Evolutionary conservation across 2,797 vertebrate genomes (phyloP), one percentile per base, ranked within the genome.

Genomic region (Gallinago nigripennis): DNA sequence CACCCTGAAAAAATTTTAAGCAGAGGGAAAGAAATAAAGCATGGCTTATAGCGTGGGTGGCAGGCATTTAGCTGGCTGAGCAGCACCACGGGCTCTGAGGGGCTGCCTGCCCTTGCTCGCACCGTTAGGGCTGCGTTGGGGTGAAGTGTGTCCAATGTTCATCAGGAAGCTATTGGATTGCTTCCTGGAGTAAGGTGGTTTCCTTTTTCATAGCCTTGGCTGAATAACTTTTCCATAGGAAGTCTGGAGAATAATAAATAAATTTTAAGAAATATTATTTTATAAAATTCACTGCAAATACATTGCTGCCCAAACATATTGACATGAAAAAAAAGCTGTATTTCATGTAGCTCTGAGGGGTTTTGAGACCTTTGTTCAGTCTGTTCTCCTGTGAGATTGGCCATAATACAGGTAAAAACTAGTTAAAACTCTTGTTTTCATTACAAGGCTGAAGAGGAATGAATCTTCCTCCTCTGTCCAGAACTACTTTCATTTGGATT

Each of bases 401-500:
- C 15, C 17, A 8, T 60, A 24, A n/a, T n/a, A 25, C 41, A 43
- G 21, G 35, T 83, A 39, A 93, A 90, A 86, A 50, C 81, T n/a
- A 69, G 5, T 50, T 91, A 4, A 82, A 90, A 27, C 51, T 66
- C 25, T 48, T 57, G 7, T 39, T 91, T 58, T 78, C 13, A 2
- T 60, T 95, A 35, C 43, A 96, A 99, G 99, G 88, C 94, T 99
- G 84, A 99, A 98, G 93, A 98, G 98, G 65, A 99, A 98, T 94
- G 99, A 99, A 92, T 98, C 98, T 3, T 98, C 97, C 9, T 98
- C 98, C 86, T 99, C 98, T 0, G 97, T 99, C 78, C 99, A 99
- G 96, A 98, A 97, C 84, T 98, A 98, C 97, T 99, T 99, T 92
- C 99, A 99, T 54, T 93, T 99, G 98, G 99, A 99, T 95, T 99